Evolutionary conservation across 2,888 invertebrate species (phyloP).

Genomic region (Chouioia cunea): DNA sequence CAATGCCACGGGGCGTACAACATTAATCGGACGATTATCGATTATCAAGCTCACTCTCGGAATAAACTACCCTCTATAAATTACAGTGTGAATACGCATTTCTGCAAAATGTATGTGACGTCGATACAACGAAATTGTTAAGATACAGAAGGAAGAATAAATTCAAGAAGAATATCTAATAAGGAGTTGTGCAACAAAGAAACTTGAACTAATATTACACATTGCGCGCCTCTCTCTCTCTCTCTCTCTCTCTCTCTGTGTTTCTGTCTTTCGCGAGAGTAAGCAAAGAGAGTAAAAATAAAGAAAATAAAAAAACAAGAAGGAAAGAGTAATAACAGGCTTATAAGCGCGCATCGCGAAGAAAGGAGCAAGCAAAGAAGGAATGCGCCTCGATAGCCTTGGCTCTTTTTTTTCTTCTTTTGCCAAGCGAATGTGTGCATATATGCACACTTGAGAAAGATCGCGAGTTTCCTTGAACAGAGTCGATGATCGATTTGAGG

Average conservation of each 20-base stretch:
- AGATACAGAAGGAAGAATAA: no score
- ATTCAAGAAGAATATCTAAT: no score
- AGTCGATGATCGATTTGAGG: neutral
- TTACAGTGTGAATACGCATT: constrained; percentile 1
- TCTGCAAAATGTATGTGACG: no score
- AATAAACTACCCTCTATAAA: neutral
- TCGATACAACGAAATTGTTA: constrained; percentile 4
- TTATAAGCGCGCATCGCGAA: neutral
- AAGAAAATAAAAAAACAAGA: neutral
- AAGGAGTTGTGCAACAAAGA: no score
- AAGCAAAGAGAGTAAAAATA: neutral
- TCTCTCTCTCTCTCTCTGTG: no score
- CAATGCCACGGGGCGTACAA: constrained; percentile 16
- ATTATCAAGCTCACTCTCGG: constrained; percentile 20
- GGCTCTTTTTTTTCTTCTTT: constrained; percentile 52
- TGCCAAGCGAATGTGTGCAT: no score
- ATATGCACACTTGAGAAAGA: no score
- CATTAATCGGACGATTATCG: constrained; percentile 34
- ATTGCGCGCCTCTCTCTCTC: no score
- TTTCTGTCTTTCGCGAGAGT: neutral
- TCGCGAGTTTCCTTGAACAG: neutral
- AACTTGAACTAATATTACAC: no score
- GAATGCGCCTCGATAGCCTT: constrained; percentile 65
- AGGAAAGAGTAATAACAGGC: neutral
- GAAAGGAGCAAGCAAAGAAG: constrained; percentile 42